phyloP scores from a whole-genome alignment of 1,140 invertebrate species.

The Physella acuta region DNA sequence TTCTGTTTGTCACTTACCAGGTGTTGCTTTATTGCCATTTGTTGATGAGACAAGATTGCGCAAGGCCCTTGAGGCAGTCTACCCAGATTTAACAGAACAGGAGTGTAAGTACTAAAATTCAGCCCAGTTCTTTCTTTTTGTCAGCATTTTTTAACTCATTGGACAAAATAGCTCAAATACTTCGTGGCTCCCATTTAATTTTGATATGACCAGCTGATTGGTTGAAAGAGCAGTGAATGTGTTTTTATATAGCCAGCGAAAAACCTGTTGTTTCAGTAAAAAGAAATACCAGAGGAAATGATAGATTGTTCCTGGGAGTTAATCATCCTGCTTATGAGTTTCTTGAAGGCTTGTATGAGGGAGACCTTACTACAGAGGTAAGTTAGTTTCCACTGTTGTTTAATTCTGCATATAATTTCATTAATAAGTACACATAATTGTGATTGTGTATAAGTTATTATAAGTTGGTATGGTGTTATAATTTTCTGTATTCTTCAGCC shows the following conservation, averaged over 20 bases:
- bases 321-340: constrained; percentile 72
- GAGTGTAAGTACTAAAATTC: constrained; percentile 73
- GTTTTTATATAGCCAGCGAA: too few relatives aligned
- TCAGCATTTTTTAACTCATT: too few relatives aligned
- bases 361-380: constrained; percentile 41
- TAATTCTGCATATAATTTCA: too few relatives aligned
- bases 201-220: too few relatives aligned
- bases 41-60: constrained; percentile 93
- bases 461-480: too few relatives aligned
- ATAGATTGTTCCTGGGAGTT: constrained; percentile 76
- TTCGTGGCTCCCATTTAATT: too few relatives aligned
- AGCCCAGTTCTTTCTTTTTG: too few relatives aligned
- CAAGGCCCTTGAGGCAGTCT: constrained; percentile 80
- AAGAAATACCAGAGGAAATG: constrained; percentile 72
- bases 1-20: constrained; percentile 38
- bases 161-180: too few relatives aligned
- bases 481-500: constrained; percentile 33
- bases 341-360: constrained; percentile 71
- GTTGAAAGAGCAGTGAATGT: too few relatives aligned
- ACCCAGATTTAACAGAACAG: constrained; percentile 75
- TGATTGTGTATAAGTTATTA: too few relatives aligned
- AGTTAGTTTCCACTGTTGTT: too few relatives aligned
- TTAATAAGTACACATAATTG: too few relatives aligned
- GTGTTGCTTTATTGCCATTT: constrained; percentile 95
- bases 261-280: constrained; percentile 56